Conservation (phyloP, 2,888 invertebrate genomes). For the Ctena decussata region DNA sequence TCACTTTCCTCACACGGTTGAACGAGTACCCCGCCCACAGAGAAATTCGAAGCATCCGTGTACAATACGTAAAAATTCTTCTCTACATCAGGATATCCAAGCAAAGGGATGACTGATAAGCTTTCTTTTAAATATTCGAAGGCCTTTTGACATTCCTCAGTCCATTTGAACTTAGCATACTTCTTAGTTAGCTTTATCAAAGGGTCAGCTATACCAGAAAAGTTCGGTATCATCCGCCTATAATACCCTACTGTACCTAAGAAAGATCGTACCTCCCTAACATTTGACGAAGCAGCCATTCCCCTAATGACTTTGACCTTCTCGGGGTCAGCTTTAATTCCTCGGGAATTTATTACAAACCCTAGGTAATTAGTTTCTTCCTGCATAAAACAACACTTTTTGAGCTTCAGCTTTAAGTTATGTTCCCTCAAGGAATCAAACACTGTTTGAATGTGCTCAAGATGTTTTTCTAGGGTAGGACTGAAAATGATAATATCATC, state of each 20-base stretch:
- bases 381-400: conserved; percentile 35
- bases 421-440: conserved; percentile 36
- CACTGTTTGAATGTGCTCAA: conserved; percentile 36
- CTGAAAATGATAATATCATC: too few relatives aligned
- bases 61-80: conserved; percentile 7
- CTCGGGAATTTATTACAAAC: conserved; percentile 21
- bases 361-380: conserved; percentile 40
- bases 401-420: conserved; percentile 36
- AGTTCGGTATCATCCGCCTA: background rate
- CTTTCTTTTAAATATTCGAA: conserved; percentile 11
- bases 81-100: conserved; percentile 1
- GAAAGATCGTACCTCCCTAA: background rate
- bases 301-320: conserved; percentile 14
- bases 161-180: conserved; percentile 22
- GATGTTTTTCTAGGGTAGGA: conserved; percentile 33
- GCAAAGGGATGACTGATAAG: background rate
- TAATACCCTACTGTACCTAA: conserved; percentile 9
- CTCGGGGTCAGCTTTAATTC: conserved; percentile 27
- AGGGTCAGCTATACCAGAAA: conserved; percentile 10
- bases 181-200: conserved; percentile 13
- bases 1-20: background rate
- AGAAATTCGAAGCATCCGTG: conserved; percentile 3
- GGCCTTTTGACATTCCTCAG: background rate
- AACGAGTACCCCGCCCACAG: background rate
- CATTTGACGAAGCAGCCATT: background rate